Conservation (phyloP, 1,140 invertebrate genomes). For the Bemisia tabaci region DNA sequence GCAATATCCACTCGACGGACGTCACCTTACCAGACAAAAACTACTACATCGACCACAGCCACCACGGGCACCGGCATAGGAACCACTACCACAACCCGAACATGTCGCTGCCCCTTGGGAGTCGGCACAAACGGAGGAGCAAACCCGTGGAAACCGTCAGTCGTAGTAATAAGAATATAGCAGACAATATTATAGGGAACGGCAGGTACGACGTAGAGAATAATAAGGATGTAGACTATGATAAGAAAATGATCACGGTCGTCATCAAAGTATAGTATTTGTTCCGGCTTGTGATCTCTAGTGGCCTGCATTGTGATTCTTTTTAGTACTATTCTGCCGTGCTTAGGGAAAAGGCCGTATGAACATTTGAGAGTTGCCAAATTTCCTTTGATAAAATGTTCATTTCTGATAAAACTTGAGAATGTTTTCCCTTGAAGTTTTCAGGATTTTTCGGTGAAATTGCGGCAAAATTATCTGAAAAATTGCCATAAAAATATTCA, state of each 20-base stretch:
- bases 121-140: background rate
- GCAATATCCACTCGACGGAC: conserved; percentile 23
- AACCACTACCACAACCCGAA: background rate
- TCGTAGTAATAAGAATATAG: background rate
- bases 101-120: background rate
- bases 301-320: background rate
- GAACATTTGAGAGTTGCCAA: no score
- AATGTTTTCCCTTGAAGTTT: no score
- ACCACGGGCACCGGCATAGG: background rate
- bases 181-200: background rate
- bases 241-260: background rate
- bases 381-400: no score
- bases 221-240: background rate
- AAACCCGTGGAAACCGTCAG: no score
- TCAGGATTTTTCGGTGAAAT: no score
- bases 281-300: background rate
- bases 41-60: background rate
- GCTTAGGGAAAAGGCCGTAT: no score
- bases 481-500: no score
- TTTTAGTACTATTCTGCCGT: background rate
- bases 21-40: background rate
- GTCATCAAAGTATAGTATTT: background rate
- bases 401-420: no score
- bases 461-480: no score
- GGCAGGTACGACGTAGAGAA: background rate